Percentiles rank a stretch among this genome's conserved stretches.
phyloP scores from a whole-genome alignment of 1,140 invertebrate species.

The Marisa cornuarietis region DNA sequence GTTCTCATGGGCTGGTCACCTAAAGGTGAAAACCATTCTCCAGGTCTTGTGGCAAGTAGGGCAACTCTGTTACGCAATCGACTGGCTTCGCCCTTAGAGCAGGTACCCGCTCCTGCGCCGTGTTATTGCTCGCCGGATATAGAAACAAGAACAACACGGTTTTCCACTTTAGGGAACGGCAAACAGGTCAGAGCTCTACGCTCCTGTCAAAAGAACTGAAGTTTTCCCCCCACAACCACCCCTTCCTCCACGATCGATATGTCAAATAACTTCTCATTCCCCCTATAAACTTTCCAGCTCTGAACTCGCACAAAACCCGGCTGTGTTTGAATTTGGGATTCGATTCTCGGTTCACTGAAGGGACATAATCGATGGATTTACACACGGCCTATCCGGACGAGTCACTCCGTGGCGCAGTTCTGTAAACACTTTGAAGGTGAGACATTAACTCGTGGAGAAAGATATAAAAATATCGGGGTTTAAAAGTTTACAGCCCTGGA shows the following conservation, averaged over 20 bases:
- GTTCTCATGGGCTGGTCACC: too few relatives aligned
- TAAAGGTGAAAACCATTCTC: too few relatives aligned
- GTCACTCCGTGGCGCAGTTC: background rate
- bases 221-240: background rate
- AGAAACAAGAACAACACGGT: background rate
- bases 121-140: constrained; percentile 1
- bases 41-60: too few relatives aligned
- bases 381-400: background rate
- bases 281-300: too few relatives aligned
- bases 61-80: constrained; percentile 1
- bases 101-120: background rate
- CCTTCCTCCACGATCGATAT: too few relatives aligned
- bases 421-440: background rate
- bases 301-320: too few relatives aligned
- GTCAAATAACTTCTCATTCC: too few relatives aligned
- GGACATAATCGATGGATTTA: background rate
- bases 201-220: background rate
- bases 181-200: background rate
- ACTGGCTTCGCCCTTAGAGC: background rate
- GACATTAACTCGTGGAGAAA: too few relatives aligned
- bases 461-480: too few relatives aligned
- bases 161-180: constrained; percentile 5
- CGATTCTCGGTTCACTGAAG: too few relatives aligned
- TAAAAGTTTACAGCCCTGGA: too few relatives aligned
- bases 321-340: too few relatives aligned